Percentiles rank a stretch among this genome's conserved stretches.
Conservation (phyloP, 2,113 vertebrate genomes). For the Morone chrysops region DNA sequence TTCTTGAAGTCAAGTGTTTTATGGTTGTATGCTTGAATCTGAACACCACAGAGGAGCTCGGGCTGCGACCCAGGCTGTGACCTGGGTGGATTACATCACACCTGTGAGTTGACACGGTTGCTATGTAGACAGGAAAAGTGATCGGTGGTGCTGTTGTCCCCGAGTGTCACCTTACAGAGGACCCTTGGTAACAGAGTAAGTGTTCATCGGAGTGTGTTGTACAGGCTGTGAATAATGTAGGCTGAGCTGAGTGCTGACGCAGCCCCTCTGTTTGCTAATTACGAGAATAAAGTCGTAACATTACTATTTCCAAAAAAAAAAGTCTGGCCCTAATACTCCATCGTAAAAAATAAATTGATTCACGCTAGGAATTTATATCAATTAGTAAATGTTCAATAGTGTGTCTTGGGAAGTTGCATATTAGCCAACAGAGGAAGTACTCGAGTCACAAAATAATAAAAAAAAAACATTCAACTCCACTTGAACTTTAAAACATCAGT, state of each 20-base stretch:
- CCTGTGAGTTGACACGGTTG: conserved; percentile 37
- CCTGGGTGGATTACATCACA: conserved; percentile 25
- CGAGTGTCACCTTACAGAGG: conserved; percentile 57
- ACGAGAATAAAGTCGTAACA: too few species aligned
- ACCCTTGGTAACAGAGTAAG: conserved; percentile 34
- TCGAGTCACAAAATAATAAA: too few species aligned
- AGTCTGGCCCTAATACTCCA: too few species aligned
- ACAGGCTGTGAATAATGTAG: conserved; percentile 62
- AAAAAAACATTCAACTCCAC: too few species aligned
- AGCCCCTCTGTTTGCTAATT: too few species aligned
- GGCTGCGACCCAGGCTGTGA: not conserved
- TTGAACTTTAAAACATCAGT: too few species aligned
- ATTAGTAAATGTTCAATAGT: too few species aligned
- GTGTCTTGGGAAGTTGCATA: too few species aligned
- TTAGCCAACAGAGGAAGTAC: too few species aligned
- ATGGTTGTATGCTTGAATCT: conserved; percentile 6
- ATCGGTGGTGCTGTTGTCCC: conserved; percentile 33
- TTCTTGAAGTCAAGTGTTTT: conserved; percentile 11
- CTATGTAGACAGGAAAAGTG: conserved; percentile 66
- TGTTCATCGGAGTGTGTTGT: conserved; percentile 19
- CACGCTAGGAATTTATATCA: too few species aligned
- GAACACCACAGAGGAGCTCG: not conserved
- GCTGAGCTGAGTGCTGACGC: not conserved
- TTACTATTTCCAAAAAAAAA: too few species aligned
- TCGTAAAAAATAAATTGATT: too few species aligned